A percentile compares a stretch with the other conserved stretches of the same genome.
Conservation (phyloP, 1,140 invertebrate species). For the Polyergus mexicanus region DNA sequence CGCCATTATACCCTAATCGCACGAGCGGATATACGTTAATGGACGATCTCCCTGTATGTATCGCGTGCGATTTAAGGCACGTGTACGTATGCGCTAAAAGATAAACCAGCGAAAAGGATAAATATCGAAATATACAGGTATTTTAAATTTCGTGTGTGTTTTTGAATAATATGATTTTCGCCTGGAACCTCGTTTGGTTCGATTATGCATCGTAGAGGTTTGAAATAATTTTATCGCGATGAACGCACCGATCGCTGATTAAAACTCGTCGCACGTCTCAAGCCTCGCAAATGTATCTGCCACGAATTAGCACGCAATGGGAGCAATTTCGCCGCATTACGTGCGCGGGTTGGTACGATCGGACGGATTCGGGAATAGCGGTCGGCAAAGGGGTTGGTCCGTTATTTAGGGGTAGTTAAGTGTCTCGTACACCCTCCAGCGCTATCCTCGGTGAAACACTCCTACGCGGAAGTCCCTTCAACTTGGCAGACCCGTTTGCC, state of each 20-base stretch:
- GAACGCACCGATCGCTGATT: not conserved
- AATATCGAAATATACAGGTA: not conserved
- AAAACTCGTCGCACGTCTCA: not conserved
- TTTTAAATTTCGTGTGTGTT: too few relatives aligned
- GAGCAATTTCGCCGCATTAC: conserved; percentile 70
- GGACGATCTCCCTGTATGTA: conserved; percentile 30
- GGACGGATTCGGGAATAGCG: conserved; percentile 60
- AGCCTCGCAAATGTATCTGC: conserved; percentile 1
- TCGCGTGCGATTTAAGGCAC: conserved; percentile 10
- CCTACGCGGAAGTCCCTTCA: conserved; percentile 43
- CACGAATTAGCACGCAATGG: conserved; percentile 71
- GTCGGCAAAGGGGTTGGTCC: conserved; percentile 34
- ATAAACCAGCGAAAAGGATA: not conserved
- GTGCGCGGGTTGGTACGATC: conserved; percentile 26
- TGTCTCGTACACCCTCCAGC: conserved; percentile 44
- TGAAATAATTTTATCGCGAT: conserved; percentile 2
- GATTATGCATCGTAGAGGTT: not conserved
- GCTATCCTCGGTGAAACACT: conserved; percentile 33
- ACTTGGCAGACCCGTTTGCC: conserved; percentile 72
- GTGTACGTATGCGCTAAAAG: not conserved
- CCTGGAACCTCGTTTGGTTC: not conserved
- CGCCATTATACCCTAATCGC: conserved; percentile 61
- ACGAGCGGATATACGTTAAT: conserved; percentile 54
- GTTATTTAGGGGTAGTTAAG: conserved; percentile 73
- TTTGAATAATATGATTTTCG: not conserved